These are phyloP conservation scores for Phengaris arion DNA, from an alignment of 2,888 invertebrate genomes.

Conservation along the genomic window DNA sequence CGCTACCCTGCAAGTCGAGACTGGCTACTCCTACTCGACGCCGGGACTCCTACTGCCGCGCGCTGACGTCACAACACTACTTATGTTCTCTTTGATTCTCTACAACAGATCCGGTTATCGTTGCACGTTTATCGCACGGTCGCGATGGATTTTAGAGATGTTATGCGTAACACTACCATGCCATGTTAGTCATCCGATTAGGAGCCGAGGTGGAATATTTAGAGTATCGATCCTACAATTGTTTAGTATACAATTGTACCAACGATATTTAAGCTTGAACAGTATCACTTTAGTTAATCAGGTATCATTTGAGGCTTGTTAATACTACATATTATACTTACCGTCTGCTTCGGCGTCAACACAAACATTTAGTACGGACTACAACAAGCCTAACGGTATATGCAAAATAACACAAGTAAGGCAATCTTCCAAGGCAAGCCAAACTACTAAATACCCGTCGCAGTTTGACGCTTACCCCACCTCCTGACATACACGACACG, in stretches of 20 bases:
- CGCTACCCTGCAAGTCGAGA: constrained; percentile 59
- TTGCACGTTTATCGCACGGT: constrained; percentile 53
- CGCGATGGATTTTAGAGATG: constrained; percentile 40
- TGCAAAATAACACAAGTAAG: constrained; percentile 73
- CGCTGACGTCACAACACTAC: constrained; percentile 46
- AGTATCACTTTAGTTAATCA: constrained; percentile 51
- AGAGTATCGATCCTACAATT: constrained; percentile 52
- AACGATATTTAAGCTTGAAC: constrained; percentile 61
- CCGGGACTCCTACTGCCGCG: constrained; percentile 52
- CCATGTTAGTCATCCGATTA: constrained; percentile 54
- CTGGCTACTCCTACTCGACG: constrained; percentile 68
- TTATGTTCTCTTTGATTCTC: constrained; percentile 45
- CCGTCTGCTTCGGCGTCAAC: constrained; percentile 51
- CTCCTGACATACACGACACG: constrained; percentile 63
- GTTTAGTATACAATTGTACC: constrained; percentile 57
- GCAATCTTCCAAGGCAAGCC: constrained; percentile 66
- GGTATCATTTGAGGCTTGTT: constrained; percentile 46
- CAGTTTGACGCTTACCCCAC: constrained; percentile 70
- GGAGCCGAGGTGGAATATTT: constrained; percentile 67
- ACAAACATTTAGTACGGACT: constrained; percentile 63
- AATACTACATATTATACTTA: constrained; percentile 61
- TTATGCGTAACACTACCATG: constrained; percentile 57
- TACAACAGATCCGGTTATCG: constrained; percentile 61
- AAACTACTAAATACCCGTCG: constrained; percentile 54
- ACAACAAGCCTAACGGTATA: constrained; percentile 73